Conservation (phyloP, 2,113 vertebrate species). For the Microtus oregoni region DNA sequence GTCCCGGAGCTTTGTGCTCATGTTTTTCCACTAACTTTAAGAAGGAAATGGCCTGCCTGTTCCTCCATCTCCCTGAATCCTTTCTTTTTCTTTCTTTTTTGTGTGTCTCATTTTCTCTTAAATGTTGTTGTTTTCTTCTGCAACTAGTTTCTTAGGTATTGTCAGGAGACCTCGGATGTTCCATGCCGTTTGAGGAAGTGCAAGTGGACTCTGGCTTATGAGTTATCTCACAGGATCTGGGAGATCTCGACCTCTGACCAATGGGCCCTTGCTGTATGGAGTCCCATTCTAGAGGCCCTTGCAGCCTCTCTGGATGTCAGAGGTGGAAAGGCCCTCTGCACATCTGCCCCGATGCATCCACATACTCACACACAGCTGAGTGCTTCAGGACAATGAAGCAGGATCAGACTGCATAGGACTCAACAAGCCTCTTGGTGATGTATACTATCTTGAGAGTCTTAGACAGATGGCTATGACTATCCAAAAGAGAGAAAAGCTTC, state of each 20-base stretch:
- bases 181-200: not conserved
- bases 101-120: not conserved
- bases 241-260: not conserved
- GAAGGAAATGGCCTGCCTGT: not conserved
- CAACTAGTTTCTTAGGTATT: not conserved
- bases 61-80: accelerated
- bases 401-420: not conserved
- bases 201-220: not conserved
- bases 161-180: not conserved
- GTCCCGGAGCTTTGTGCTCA: not conserved
- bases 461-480: not conserved
- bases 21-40: not conserved
- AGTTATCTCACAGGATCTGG: not conserved
- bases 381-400: not conserved
- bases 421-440: not conserved
- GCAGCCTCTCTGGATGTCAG: not conserved
- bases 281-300: too few relatives aligned
- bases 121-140: not conserved
- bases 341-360: not conserved
- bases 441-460: not conserved
- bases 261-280: accelerated
- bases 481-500: not conserved
- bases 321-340: not conserved
- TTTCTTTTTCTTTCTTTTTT: not conserved
- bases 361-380: not conserved